Base-by-base conservation (phyloP, 2,797 vertebrate species). In the Sciaenops ocellatus region DNA sequence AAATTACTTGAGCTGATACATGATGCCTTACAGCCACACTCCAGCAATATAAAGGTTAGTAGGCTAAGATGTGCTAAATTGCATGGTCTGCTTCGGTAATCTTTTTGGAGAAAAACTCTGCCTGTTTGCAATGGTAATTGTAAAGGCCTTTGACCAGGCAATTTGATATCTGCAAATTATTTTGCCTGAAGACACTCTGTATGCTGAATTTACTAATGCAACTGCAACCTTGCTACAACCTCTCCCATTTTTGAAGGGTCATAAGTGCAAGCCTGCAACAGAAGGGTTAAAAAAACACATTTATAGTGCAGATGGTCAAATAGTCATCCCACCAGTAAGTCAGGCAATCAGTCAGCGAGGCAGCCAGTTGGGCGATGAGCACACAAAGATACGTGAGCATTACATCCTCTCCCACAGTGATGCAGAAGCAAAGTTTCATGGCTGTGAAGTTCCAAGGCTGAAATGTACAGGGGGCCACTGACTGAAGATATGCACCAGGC, bases 381-480 rank as follows among this genome's bases (percentile, higher is more conserved):
- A 79, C 85, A 90, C 85, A 90, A 73, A 90, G 85, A 91, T 89
- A 85, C 83, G 84, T 86, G 82, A 90, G 85, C 87, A 89, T 92
- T 87, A 92, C 93, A 90, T 90, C 80, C 90, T 87, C 83, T 89
- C 86, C 85, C 86, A 86, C 87, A 82, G 87, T 64, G 89, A 89
- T 75, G 85, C 75, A 77, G 82, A 87, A 69, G 81, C 69, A 79
- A 91, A 88, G 83, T 93, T 91, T 89, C 85, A 87, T 81, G 77
- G 71, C 89, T 93, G 87, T 89, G 89, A 91, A 92, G 87, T 93
- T 94, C 87, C 86, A 89, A 91, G 90, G 87, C 92, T 87, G 83
- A 86, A 84, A 85, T 79, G 86, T 88, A 80, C 80, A 70, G 85
- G 81, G 71, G 86, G 81, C 28, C 75, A 80, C 83, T 46, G 88